Conservation (phyloP, 2,888 invertebrate species). For the Drosophila neutralis region DNA sequence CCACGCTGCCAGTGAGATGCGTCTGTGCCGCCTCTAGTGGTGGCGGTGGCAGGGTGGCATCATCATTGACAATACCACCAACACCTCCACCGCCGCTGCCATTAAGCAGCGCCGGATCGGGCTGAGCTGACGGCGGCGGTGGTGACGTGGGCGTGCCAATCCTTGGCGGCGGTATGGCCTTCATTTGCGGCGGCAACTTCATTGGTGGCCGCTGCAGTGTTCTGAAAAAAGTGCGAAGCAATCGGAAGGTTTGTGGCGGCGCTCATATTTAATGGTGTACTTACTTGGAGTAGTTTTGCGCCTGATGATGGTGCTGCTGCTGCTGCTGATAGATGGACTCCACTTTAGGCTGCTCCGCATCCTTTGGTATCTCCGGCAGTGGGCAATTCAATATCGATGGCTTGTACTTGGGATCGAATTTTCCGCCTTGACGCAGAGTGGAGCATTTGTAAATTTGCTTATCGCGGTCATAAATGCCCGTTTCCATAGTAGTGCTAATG, state of each 20-base stretch:
- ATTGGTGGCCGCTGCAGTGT: constrained; percentile 84
- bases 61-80: constrained; percentile 57
- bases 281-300: constrained; percentile 83
- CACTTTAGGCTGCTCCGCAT: constrained; percentile 83
- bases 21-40: constrained; percentile 68
- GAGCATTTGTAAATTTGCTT: constrained; percentile 85
- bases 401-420: constrained; percentile 85
- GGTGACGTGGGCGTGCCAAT: constrained; percentile 83
- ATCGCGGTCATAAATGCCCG: constrained; percentile 84
- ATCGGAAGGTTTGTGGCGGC: constrained; percentile 26
- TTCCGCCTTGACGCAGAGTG: constrained; percentile 84
- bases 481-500: constrained; percentile 77
- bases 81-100: constrained; percentile 15
- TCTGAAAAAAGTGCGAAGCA: constrained; percentile 57
- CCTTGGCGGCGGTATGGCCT: constrained; percentile 85
- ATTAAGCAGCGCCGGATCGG: constrained; percentile 30
- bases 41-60: constrained; percentile 79
- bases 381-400: constrained; percentile 85
- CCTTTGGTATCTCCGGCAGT: constrained; percentile 85
- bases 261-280: constrained; percentile 43
- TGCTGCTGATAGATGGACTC: constrained; percentile 81
- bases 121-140: constrained; percentile 69
- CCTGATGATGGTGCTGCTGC: constrained; percentile 58
- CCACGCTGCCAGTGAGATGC: constrained; percentile 32
- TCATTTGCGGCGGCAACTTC: constrained; percentile 85